Evolutionary conservation across 2,888 invertebrate genomes (phyloP).

Genomic region (Epistrophe eligans): DNA sequence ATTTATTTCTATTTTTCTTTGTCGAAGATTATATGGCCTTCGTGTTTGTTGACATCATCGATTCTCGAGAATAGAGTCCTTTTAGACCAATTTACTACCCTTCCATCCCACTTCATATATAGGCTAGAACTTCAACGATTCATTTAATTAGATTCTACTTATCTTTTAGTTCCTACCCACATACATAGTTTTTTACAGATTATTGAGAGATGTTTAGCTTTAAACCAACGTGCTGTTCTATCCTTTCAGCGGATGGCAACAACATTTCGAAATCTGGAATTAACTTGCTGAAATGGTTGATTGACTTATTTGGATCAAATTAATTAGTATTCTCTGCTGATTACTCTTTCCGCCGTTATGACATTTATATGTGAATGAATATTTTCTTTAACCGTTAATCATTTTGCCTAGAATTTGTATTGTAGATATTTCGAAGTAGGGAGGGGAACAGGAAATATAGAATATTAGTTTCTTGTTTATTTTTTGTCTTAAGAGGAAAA

Average conservation of each 20-base stretch:
- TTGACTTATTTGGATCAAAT: conserved; percentile 62
- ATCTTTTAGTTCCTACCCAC: neutral
- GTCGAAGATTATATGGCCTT: conserved; percentile 26
- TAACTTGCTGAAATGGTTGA: neutral
- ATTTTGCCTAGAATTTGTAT: neutral
- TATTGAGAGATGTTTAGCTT: neutral
- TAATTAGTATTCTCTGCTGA: conserved; percentile 63
- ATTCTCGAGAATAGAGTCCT: neutral
- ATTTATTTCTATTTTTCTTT: conserved; percentile 17
- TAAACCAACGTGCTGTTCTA: neutral
- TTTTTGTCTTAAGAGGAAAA: too few relatives aligned
- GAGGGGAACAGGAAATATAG: neutral
- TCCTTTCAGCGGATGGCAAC: neutral
- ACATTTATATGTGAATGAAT: neutral
- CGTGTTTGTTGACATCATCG: conserved; percentile 22
- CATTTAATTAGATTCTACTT: neutral
- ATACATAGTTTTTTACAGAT: neutral
- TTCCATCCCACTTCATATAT: neutral
- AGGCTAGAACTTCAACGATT: neutral
- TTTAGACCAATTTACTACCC: neutral
- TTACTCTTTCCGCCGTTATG: conserved; percentile 32
- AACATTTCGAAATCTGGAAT: neutral
- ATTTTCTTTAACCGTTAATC: conserved; percentile 21
- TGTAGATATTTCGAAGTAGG: neutral
- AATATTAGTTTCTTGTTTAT: neutral